These are phyloP conservation scores for Hesperophylax magnus DNA, from an alignment of 1,140 invertebrate genomes.

Conservation along the genomic window DNA sequence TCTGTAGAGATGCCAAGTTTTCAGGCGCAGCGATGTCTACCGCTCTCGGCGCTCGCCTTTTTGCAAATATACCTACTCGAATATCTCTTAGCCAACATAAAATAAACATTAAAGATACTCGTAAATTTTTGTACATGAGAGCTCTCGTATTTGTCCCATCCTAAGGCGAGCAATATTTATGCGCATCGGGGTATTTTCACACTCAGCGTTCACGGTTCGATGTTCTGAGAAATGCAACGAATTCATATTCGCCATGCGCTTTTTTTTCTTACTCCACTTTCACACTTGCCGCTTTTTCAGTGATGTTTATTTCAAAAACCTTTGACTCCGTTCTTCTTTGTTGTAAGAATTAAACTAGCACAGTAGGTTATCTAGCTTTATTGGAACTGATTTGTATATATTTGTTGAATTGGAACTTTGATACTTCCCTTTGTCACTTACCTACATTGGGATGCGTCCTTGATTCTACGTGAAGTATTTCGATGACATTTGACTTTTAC, in stretches of 20 bases:
- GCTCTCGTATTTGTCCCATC: slow-evolving; percentile 46
- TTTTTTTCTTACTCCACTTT: background rate
- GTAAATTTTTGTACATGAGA: slow-evolving; percentile 51
- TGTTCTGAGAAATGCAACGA: slow-evolving; percentile 24
- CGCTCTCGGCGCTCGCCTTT: slow-evolving; percentile 26
- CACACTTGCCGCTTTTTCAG: background rate
- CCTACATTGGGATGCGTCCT: too few relatives aligned
- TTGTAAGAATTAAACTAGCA: background rate
- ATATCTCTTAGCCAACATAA: slow-evolving; percentile 48
- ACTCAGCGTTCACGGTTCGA: slow-evolving; percentile 28
- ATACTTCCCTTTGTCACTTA: too few relatives aligned
- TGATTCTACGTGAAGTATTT: too few relatives aligned
- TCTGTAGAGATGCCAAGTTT: slow-evolving; percentile 37
- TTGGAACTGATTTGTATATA: too few relatives aligned
- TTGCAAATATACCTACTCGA: slow-evolving; percentile 20
- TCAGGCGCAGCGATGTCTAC: slow-evolving; percentile 28
- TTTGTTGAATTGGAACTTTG: too few relatives aligned
- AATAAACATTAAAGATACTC: slow-evolving; percentile 53
- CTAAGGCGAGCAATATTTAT: slow-evolving; percentile 35
- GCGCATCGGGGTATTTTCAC: slow-evolving; percentile 27
- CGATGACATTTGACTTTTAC: too few relatives aligned
- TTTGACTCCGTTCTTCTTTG: background rate
- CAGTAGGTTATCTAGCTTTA: too few relatives aligned
- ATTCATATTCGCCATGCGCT: background rate
- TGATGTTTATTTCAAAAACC: background rate